Evolutionary conservation across 2,888 invertebrate genomes (phyloP), one percentile per base, ranked within the genome.

Genomic region (Cryptocheilus praepositus): DNA sequence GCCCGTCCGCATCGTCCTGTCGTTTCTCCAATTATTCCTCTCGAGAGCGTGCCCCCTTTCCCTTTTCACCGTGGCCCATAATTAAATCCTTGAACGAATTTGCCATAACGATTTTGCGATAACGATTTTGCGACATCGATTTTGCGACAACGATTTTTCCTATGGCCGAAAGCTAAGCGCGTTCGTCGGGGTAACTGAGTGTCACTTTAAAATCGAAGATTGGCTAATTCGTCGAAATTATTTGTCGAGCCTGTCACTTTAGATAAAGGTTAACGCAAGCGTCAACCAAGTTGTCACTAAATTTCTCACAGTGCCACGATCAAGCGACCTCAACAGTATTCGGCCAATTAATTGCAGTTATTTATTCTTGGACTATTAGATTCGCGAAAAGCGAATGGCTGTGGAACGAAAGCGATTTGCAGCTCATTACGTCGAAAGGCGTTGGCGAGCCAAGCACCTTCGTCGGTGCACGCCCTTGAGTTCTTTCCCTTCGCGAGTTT

Each of bases 381-480:
- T 18, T 49, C 49, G 49, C 49, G 49, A 49, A 1, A n/a, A n/a
- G 5, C n/a, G n/a, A 18, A 1, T 49, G 7, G 57, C 61, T 46
- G 22, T 16, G 46, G 43, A 25, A 55, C 46, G 64, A 64, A 74
- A 67, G 70, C 61, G 64, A 58, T 70, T 74, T 64, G 62, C 63
- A 61, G 65, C 57, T 66, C 74, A 68, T 73, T 73, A 68, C 64
- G 68, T 51, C 36, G 21, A n/a, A 57, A 64, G 70, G 62, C 56
- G 68, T 71, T 56, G 59, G 49, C 45, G 62, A 77, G 71, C 75
- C 71, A 67, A 73, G 71, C 70, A 65, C 66, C 67, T 57, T 60
- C 70, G 11, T 16, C 49, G 16, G 49, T 4, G 18, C 49, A 55
- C 69, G 70, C 52, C 67, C 52, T 58, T 60, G 55, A 36, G 61